Conservation (phyloP, 1,140 invertebrate species). For the Globodera ellingtonae region DNA sequence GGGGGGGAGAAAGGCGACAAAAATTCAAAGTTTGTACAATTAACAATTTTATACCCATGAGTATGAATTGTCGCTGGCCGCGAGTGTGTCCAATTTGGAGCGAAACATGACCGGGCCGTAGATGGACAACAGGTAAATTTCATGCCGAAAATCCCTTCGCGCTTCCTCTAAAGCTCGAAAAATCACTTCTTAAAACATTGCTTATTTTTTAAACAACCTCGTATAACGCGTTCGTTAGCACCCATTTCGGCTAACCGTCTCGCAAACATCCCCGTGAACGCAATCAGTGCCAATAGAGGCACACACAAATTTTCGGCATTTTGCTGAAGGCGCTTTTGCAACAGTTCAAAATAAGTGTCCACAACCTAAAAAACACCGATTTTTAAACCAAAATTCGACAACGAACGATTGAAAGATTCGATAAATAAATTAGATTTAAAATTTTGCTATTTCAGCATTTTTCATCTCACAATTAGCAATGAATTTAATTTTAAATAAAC, state of each 20-base stretch:
- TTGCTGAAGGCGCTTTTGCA: neutral
- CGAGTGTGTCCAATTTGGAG: neutral
- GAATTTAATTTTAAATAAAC: neutral
- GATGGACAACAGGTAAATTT: slow-evolving; percentile 25
- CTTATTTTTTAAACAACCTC: neutral
- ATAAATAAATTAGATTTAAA: neutral
- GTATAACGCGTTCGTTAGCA: neutral
- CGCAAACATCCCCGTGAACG: slow-evolving; percentile 21
- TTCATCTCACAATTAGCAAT: neutral
- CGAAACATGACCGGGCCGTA: slow-evolving; percentile 16
- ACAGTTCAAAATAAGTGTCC: neutral
- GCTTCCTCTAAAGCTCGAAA: neutral
- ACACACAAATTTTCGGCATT: slow-evolving; percentile 9
- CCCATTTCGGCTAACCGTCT: slow-evolving; percentile 24
- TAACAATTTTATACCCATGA: neutral
- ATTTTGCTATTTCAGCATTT: neutral
- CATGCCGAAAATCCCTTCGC: slow-evolving; percentile 16
- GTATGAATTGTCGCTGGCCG: neutral
- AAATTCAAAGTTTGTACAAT: neutral
- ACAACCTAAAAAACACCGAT: slow-evolving; percentile 6
- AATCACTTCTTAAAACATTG: too few relatives aligned
- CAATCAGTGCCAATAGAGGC: slow-evolving; percentile 15
- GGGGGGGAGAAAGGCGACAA: too few relatives aligned
- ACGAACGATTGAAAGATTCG: neutral
- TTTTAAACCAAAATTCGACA: neutral